Evolutionary conservation across 2,797 vertebrate species (phyloP), one percentile per base, ranked within the genome.

Genomic region (Peromyscus aztecus): DNA sequence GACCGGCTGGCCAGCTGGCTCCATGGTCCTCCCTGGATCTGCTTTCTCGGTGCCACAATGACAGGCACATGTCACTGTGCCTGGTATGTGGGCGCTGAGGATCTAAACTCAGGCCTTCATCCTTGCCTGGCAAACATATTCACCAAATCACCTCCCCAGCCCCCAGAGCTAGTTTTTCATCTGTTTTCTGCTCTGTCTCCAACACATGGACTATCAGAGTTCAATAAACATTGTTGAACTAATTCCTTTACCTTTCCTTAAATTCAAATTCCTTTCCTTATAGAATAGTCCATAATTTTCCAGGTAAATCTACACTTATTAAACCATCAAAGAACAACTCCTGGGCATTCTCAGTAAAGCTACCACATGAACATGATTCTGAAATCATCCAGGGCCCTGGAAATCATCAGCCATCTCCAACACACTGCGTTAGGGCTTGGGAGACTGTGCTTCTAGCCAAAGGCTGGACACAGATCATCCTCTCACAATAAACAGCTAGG

Each of bases 261-360:
- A 82, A 63, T 91, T 76, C n/a, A 86, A 37, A 61, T 88, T 19
- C 14, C 10, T 93, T 81, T 71, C n/a, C 76, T 88, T 75, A 75
- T 1, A 63, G 82, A 76, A 89, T 86, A 78, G 27, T 85, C 34
- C 63, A 0, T 76, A 46, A n/a, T 69, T 92, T 67, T 96, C 52
- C 43, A 31, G 63, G 78, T 37, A 73, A 80, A 94, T 40, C n/a
- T 76, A 37, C 46, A 23, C 55, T 82, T 88, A 73, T n/a, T 43
- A 83, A 55, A 5, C 11, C 55, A 65, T 77, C 12, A 75, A 63
- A 34, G 40, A 84, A 55, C 67, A 94, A 82, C 63, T 23, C 55
- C 43, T 23, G 69, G 49, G 40, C 16, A 52, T 82, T 94, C 69
- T 94, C 78, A 40, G 34, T 57, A 89, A 93, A 34, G 71, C 23